Evolutionary conservation across 2,113 vertebrate genomes (phyloP), one percentile per base, ranked within the genome.

Genomic region (Penelope pileata): DNA sequence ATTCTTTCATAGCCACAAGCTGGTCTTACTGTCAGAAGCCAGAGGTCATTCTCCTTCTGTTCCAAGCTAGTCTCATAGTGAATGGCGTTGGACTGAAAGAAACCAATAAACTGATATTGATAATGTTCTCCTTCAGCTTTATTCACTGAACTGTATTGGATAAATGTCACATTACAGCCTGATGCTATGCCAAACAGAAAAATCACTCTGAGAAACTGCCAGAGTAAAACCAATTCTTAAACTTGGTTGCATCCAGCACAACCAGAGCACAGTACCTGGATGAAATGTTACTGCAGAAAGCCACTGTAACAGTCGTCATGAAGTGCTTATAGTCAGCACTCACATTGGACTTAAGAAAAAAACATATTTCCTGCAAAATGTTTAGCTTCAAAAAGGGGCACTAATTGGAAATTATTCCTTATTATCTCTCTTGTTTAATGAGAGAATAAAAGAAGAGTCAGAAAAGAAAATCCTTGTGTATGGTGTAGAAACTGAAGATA

Each of bases 181-280:
- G 1, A 72, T 42, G 18, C n/a, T 74, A 77, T 1, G 0, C 0
- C 2, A 63, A 63, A 77, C 2, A 4, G 75, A 62, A 63, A 80
- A 79, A 78, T 22, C 66, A 74, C 68, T 47, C 66, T 77, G 40
- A 40, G 40, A 81, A 69, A 43, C 27, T 42, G 66, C 56, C 72
- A 82, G 34, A 87, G 32, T 10, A 56, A 90, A 89, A 87, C 7
- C 45, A 56, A n/a, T 66, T 62, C 80, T 86, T 53, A 80, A n/a
- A 43, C 59, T 50, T 73, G n/a, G 14, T 56, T 85, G 62, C 26
- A 47, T 24, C 34, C 62, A 56, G 51, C 23, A 47, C 36, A 79
- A 38, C n/a, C 26, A 59, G 27, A 10, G 36, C 69, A 78, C 24
- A n/a, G 6, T 10, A 74, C 24, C 21, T 69, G 43, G 7, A 29